phyloP scores from a whole-genome alignment of 2,797 vertebrate genomes.

The Chaunax sp. region DNA sequence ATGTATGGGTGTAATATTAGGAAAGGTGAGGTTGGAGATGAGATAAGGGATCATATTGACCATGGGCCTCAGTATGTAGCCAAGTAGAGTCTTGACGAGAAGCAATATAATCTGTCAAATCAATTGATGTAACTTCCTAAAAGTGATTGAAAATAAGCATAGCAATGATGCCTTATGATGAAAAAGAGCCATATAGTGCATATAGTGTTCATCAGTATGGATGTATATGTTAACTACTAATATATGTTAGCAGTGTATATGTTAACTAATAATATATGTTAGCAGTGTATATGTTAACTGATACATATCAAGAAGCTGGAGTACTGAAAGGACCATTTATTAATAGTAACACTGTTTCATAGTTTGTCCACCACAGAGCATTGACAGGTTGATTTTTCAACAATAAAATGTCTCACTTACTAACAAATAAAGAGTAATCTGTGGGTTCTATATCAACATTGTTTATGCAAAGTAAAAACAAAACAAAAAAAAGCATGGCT shows the following conservation, averaged over 20 bases:
- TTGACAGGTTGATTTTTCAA: no score
- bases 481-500: not conserved
- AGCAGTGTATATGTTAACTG: no score
- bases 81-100: not conserved
- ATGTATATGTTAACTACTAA: no score
- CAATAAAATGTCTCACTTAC: not conserved
- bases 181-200: not conserved
- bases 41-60: slow-evolving; percentile 40
- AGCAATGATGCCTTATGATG: no score
- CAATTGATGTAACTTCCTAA: slow-evolving; percentile 25
- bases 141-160: slow-evolving; percentile 12
- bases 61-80: slow-evolving; percentile 25
- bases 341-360: no score
- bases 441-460: not conserved
- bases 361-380: no score
- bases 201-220: no score
- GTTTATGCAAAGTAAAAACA: not conserved
- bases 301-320: no score
- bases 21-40: slow-evolving; percentile 16
- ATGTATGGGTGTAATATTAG: slow-evolving; percentile 38
- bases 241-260: no score
- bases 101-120: no score
- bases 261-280: no score
- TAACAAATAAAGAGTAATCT: not conserved
- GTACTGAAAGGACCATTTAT: no score